phyloP scores from a whole-genome alignment of 2,888 invertebrate species.

The Drosophila leonis region DNA sequence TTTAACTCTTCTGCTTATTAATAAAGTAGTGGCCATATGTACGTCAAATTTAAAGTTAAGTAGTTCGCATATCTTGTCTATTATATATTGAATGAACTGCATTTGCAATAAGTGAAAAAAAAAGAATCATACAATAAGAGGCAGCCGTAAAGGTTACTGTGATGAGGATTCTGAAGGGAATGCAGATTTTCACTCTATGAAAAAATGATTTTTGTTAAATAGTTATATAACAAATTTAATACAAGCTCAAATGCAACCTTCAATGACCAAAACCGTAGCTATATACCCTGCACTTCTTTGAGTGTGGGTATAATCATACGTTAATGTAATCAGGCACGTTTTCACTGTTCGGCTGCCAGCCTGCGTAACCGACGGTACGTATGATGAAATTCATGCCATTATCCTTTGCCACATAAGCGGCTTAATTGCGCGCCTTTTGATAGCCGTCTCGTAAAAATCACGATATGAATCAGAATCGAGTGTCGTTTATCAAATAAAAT shows the following conservation, averaged over 20 bases:
- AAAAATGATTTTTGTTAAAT: background rate
- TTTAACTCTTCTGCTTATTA: too few species aligned
- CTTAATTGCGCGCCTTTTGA: slow-evolving; percentile 73
- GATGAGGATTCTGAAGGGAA: background rate
- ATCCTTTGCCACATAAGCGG: slow-evolving; percentile 62
- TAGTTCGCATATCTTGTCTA: too few species aligned
- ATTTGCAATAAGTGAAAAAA: too few species aligned
- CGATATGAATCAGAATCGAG: slow-evolving; percentile 44
- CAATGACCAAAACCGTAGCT: too few species aligned
- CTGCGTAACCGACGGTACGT: background rate
- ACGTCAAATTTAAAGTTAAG: too few species aligned
- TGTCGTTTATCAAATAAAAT: slow-evolving; percentile 43
- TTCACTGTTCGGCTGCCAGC: slow-evolving; percentile 4
- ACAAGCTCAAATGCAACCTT: background rate
- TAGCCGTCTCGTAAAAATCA: slow-evolving; percentile 55
- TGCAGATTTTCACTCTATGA: background rate
- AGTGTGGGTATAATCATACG: slow-evolving; percentile 19
- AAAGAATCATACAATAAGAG: too few species aligned
- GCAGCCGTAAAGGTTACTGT: too few species aligned
- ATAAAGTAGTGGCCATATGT: too few species aligned
- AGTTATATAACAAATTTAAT: background rate
- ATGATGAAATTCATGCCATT: slow-evolving; percentile 20
- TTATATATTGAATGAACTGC: too few species aligned
- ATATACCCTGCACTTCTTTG: slow-evolving; percentile 2
- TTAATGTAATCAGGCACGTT: slow-evolving; percentile 29